Base-by-base conservation (phyloP, 2,888 invertebrate genomes). In the Eristalis arbustorum region DNA sequence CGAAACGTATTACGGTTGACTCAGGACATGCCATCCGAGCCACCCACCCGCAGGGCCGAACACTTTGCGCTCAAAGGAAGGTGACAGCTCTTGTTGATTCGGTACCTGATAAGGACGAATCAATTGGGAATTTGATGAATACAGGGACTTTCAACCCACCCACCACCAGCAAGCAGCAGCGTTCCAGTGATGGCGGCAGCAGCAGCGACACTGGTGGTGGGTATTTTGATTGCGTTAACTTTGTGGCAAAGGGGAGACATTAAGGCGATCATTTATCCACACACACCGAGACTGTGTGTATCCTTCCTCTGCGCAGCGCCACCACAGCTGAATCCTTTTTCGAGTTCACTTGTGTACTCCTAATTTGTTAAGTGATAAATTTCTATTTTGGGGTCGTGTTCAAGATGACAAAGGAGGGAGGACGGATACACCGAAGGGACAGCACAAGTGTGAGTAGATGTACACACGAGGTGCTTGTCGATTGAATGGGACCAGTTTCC, bases 161-260 rank as follows among this genome's bases (percentile, higher is more conserved):
- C 37, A 67, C 37, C 18, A n/a, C 11, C 57, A 56, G 62, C 28
- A 42, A n/a, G n/a, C n/a, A 3, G 25, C 25, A 25, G 25, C n/a
- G n/a, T n/a, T n/a, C n/a, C n/a, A n/a, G n/a, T n/a, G n/a, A 25
- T 25, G 25, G 25, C 25, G 25, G 42, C 25, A 57, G 11, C 37
- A 63, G 57, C 22, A 34, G 8, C 18, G 59, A 23, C 22, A 59
- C 22, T 11, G 59, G 18, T 1, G 59, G 59, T 59, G 59, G 59
- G 59, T 59, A 28, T 67, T 59, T 57, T 81, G 18, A 77, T 71
- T 85, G 82, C 77, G 85, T 85, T 77, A 82, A 82, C 69, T 78
- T 62, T 66, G 69, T 77, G 85, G 74, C 81, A 77, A 81, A 62
- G 59, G 76, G 81, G 73, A 85, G 77, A 69, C 76, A 81, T 85